phyloP scores from a whole-genome alignment of 2,888 invertebrate genomes.

The Lepidochrysops patricia region DNA sequence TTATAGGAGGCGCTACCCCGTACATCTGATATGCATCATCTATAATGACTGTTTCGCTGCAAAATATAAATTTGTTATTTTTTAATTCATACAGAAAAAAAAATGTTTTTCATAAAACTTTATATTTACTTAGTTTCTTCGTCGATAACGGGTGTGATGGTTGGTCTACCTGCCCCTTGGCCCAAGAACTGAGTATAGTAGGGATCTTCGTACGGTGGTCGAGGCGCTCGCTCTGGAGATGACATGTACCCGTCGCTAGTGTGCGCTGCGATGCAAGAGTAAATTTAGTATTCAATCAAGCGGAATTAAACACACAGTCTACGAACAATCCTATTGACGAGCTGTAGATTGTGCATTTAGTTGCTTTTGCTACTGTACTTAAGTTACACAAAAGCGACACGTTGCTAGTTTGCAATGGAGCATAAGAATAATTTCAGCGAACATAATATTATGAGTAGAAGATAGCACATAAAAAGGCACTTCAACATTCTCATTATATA shows the following conservation, averaged over 20 bases:
- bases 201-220: slow-evolving; percentile 88
- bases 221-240: slow-evolving; percentile 85
- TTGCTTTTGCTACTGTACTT: not conserved
- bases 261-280: slow-evolving; percentile 35
- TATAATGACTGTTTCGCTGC: slow-evolving; percentile 53
- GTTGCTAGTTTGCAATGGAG: slow-evolving; percentile 4
- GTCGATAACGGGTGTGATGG: slow-evolving; percentile 92
- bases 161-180: slow-evolving; percentile 77
- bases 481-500: not conserved
- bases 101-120: not conserved
- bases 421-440: not conserved
- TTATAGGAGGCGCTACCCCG: slow-evolving; percentile 45
- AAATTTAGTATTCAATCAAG: not conserved
- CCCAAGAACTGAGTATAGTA: slow-evolving; percentile 87
- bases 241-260: slow-evolving; percentile 84
- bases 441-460: not conserved
- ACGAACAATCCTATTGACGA: not conserved
- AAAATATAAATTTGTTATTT: not conserved
- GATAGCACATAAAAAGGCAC: not conserved
- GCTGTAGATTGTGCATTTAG: slow-evolving; percentile 3
- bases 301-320: not conserved
- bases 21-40: slow-evolving; percentile 62
- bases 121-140: slow-evolving; percentile 83
- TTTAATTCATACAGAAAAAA: not conserved
- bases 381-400: slow-evolving; percentile 5